Percentiles rank a stretch among this genome's conserved stretches.
Conservation (phyloP, 2,888 invertebrate genomes). For the Hyposoter didymator region DNA sequence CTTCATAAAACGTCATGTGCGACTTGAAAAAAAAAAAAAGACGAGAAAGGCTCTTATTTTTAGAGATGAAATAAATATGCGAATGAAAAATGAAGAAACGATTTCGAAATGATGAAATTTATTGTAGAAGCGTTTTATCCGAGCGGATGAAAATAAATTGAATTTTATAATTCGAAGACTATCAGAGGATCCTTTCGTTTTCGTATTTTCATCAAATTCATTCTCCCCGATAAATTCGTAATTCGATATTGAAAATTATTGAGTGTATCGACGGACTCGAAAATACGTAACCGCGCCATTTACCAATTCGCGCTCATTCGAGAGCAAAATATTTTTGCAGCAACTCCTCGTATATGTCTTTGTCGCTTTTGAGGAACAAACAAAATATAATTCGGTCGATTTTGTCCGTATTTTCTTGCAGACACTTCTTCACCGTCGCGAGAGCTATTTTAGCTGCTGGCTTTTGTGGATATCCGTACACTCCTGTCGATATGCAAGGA, state of each 20-base stretch:
- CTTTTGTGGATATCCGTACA: slow-evolving; percentile 94
- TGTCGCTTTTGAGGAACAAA: slow-evolving; percentile 90
- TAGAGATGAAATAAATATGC: neutral
- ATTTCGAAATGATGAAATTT: slow-evolving; percentile 4
- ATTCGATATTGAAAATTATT: slow-evolving; percentile 5
- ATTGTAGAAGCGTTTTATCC: neutral
- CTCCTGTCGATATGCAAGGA: slow-evolving; percentile 96
- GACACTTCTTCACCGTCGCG: slow-evolving; percentile 87
- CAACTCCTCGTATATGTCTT: slow-evolving; percentile 89
- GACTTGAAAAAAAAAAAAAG: neutral
- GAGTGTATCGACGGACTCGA: neutral
- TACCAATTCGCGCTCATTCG: slow-evolving; percentile 75
- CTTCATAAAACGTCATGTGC: neutral
- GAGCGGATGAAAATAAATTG: neutral
- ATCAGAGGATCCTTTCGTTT: neutral
- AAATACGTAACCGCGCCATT: neutral
- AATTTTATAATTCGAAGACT: neutral
- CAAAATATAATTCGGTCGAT: slow-evolving; percentile 93
- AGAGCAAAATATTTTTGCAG: slow-evolving; percentile 90
- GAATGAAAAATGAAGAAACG: neutral
- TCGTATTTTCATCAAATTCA: slow-evolving; percentile 5
- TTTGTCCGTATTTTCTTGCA: slow-evolving; percentile 85
- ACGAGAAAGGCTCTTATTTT: neutral
- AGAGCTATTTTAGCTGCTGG: slow-evolving; percentile 92
- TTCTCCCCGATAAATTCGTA: slow-evolving; percentile 7